Percentiles rank a stretch among this genome's conserved stretches.
Conservation (phyloP, 2,113 vertebrate genomes). For the Ceyx cyanopectus region DNA sequence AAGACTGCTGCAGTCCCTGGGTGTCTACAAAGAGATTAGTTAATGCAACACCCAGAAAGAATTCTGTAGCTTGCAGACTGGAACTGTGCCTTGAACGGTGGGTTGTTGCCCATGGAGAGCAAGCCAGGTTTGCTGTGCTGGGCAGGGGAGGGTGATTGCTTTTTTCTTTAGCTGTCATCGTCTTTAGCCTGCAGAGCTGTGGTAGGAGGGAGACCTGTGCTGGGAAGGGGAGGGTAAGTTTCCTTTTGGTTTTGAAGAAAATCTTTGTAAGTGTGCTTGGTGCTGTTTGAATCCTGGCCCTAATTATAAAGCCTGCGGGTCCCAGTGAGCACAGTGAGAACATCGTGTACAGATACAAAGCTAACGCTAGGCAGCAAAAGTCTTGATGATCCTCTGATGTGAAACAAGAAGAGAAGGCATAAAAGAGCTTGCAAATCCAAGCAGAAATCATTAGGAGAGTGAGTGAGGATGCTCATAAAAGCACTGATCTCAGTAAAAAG, state of each 20-base stretch:
- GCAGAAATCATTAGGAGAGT: slow-evolving; percentile 15
- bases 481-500: background rate
- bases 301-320: slow-evolving; percentile 23
- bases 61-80: background rate
- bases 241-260: background rate
- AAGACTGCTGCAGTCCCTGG: background rate
- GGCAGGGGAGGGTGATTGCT: background rate
- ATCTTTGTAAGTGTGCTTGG: background rate
- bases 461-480: background rate
- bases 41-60: background rate
- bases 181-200: background rate
- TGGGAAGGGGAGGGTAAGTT: background rate
- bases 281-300: slow-evolving; percentile 16
- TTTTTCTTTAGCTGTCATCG: background rate
- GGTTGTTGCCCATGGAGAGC: background rate
- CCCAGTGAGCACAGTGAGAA: background rate
- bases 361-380: slow-evolving; percentile 7
- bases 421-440: slow-evolving; percentile 14
- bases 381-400: slow-evolving; percentile 47
- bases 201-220: background rate
- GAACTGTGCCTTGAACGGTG: background rate
- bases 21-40: background rate
- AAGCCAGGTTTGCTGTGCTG: accelerated
- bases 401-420: slow-evolving; percentile 5
- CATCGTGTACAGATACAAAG: slow-evolving; percentile 51